phyloP scores from a whole-genome alignment of 2,888 invertebrate genomes.

The Asteroscopus sphinx region DNA sequence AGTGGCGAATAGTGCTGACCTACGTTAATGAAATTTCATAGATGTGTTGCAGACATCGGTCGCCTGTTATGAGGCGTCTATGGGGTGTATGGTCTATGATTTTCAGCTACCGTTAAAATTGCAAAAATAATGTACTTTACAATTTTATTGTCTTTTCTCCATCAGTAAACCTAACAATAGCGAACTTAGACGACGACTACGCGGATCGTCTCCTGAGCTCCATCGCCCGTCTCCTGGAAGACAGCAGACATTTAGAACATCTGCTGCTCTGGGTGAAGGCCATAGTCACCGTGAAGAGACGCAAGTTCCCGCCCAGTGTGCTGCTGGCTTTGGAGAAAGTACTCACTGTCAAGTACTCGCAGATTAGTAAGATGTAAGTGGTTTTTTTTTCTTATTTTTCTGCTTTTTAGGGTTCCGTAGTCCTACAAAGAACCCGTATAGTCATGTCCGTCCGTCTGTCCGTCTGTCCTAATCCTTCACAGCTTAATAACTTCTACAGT shows the following conservation, averaged over 20 bases:
- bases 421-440: too few species aligned
- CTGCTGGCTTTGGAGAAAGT: constrained; percentile 94
- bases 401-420: too few species aligned
- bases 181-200: constrained; percentile 93
- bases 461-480: too few species aligned
- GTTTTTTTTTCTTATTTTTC: neutral
- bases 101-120: too few species aligned
- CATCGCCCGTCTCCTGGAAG: constrained; percentile 93
- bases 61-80: too few species aligned
- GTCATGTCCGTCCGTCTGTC: too few species aligned
- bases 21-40: too few species aligned
- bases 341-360: constrained; percentile 94
- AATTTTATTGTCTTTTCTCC: constrained; percentile 47
- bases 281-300: constrained; percentile 92
- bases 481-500: too few species aligned
- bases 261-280: constrained; percentile 95
- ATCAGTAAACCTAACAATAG: constrained; percentile 94
- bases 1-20: too few species aligned
- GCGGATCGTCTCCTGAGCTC: constrained; percentile 93
- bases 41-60: too few species aligned
- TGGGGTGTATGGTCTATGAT: too few species aligned
- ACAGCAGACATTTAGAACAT: constrained; percentile 96
- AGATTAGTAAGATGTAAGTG: constrained; percentile 95
- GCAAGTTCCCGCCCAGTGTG: constrained; percentile 91
- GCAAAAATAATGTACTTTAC: neutral